Conservation (phyloP, 1,140 invertebrate species). For the Cotesia chilonis region DNA sequence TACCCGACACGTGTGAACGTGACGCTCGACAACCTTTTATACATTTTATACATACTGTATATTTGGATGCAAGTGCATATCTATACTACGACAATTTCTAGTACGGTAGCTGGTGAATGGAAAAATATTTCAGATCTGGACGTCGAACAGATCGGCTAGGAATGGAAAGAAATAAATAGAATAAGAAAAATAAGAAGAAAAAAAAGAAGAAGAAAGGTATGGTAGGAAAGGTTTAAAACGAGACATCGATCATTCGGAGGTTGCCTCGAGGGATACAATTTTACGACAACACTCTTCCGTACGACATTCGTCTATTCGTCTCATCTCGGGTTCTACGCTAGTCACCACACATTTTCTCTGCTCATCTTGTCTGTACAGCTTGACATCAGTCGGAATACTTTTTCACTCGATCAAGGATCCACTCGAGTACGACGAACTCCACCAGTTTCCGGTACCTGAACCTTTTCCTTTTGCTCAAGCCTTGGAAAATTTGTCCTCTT, state of each 20-base stretch:
- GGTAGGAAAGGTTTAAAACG: constrained; percentile 10
- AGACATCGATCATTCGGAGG: constrained; percentile 26
- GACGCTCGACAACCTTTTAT: neutral
- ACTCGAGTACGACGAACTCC: too few species aligned
- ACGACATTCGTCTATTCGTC: neutral
- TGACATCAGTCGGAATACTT: too few species aligned
- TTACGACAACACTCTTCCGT: neutral
- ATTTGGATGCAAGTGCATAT: neutral
- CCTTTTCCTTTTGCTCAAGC: too few species aligned
- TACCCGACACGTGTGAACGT: neutral
- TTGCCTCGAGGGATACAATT: neutral
- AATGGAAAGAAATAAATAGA: neutral
- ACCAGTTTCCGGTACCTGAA: too few species aligned
- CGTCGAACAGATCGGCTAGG: too few species aligned
- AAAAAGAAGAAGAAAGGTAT: neutral
- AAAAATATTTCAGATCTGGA: too few species aligned
- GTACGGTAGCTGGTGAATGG: neutral
- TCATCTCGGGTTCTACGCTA: neutral
- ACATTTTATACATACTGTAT: neutral
- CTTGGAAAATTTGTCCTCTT: too few species aligned
- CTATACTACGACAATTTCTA: neutral
- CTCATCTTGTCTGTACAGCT: constrained; percentile 8
- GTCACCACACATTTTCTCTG: constrained; percentile 4
- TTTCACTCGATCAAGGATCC: too few species aligned
- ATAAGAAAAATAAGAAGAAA: too few species aligned